Base-by-base conservation (phyloP, 2,113 vertebrate genomes). In the Anolis carolinensis region DNA sequence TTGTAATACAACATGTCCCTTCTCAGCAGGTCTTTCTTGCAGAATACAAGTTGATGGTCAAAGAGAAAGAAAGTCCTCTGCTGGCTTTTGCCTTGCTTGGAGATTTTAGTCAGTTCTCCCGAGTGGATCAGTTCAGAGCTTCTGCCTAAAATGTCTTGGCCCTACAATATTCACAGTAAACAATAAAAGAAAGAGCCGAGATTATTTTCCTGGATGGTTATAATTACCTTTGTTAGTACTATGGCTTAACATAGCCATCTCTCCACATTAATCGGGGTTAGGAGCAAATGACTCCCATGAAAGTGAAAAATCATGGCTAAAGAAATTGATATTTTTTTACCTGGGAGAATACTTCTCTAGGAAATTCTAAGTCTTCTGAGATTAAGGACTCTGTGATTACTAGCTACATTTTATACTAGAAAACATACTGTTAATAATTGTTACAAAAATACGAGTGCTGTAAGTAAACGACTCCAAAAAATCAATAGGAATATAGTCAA, bases 81-180 rank as follows among this genome's bases (percentile, higher is more conserved):
- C 92, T 99, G 99, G 92, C 96, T 98, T 95, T 97, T 98, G 86
- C 98, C 97, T 63, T 98, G 98, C 83, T 96, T 97, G 23, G 97
- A 95, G 84, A 98, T 87, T 86, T 96, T 97, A 65, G 96, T 98
- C 93, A 99, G 93, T 86, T 99, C 99, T 5, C 98, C 99, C 0
- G 98, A 99, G 89, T 99, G 98, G 94, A 99, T 98, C 83, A 99
- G 93, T 90, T 99, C 98, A 0, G 99, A 99, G 93, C 99, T 99
- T 89, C 97, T 96, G 75, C 96, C 97, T 90, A 99, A 95, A 59
- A 98, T 96, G 36, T 99, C 97, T 25, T 97, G 95, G 48, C 98
- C 99, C 99, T 99, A 85, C 48, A 89, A 83, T 72, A 89, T 0
- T 86, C 0, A 77, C 0, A 74, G 27, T 25, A 83, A 70, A 2